Evolutionary conservation across 2,888 invertebrate species (phyloP), one percentile per base, ranked within the genome.

Genomic region (Apantesis nais): DNA sequence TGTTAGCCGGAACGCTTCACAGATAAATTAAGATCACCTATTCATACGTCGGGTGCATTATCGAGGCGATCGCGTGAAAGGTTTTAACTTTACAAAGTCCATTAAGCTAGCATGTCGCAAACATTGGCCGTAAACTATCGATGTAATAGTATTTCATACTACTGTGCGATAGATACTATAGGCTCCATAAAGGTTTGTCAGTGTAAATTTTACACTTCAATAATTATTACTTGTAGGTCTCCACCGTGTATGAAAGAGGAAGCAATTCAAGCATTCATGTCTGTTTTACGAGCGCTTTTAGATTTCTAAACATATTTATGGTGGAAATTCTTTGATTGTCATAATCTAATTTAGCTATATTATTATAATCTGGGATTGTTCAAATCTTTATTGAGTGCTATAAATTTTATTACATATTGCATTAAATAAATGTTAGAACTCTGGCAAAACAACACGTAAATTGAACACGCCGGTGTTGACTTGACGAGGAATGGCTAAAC

Each of bases 11-110:
- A 90, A 91, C 90, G 90, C 89, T 87, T 90, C 90, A 88, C 88
- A 88, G 89, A 90, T 93, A 92, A 93, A 92, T 94, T 93, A 93
- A 93, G 92, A 93, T 91, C 93, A 92, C 90, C 94, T 90, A 94
- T 94, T 94, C 93, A 94, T 90, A 88, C 82, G 93, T 93, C 92
- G 86, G 86, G 84, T 82, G 86, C 87, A 90, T 92, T 93, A 93
- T 92, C 92, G 90, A 83, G 82, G 58, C 72, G 85, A 90, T 90
- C 92, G 89, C 87, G 89, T 89, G 89, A 92, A 90, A 91, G 88
- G 88, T 85, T 90, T 88, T 87, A 86, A 86, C 86, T 88, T 85
- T 89, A 88, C 89, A 89, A 88, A 89, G 86, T 90, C 91, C 91
- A 92, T 93, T 92, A 92, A 90, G 85, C 85, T 86, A 84, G 85